These are phyloP conservation scores for Deroplatys truncata DNA, from an alignment of 2,888 invertebrate species.

Conservation along the genomic window DNA sequence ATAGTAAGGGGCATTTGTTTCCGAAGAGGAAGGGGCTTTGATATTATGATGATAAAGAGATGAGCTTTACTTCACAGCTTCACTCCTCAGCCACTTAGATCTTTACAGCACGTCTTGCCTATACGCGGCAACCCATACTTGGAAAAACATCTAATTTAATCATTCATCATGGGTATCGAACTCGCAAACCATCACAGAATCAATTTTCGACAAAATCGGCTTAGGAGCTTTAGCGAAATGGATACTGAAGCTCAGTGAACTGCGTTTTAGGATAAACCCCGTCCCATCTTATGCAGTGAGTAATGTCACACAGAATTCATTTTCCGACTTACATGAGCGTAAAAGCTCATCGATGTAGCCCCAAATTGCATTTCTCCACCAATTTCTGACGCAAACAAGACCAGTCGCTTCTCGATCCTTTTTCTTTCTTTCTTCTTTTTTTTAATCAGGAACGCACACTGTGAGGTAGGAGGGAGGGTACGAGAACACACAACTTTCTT, in stretches of 20 bases:
- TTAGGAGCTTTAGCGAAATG: background rate
- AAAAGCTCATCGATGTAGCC: background rate
- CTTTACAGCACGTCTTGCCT: no score
- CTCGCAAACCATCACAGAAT: background rate
- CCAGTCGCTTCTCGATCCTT: background rate
- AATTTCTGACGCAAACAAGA: background rate
- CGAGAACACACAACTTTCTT: background rate
- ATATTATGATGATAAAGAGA: no score
- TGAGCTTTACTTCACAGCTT: no score
- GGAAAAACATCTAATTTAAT: no score
- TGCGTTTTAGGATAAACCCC: background rate
- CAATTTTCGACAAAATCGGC: background rate
- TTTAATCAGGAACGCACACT: background rate
- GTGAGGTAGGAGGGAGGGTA: background rate
- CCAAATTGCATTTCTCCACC: background rate
- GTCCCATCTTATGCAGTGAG: background rate
- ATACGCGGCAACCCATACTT: no score
- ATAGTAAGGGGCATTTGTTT: no score
- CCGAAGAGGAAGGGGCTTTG: no score
- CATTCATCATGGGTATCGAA: background rate
- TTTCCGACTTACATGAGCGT: background rate
- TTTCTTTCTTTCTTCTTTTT: background rate
- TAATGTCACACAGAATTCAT: background rate
- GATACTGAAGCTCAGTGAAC: background rate
- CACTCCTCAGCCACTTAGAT: no score